A percentile compares a stretch with the other conserved stretches of the same genome.
Evolutionary conservation across 1,140 invertebrate genomes (phyloP).

Genomic region (Aphaenogaster floridana): DNA sequence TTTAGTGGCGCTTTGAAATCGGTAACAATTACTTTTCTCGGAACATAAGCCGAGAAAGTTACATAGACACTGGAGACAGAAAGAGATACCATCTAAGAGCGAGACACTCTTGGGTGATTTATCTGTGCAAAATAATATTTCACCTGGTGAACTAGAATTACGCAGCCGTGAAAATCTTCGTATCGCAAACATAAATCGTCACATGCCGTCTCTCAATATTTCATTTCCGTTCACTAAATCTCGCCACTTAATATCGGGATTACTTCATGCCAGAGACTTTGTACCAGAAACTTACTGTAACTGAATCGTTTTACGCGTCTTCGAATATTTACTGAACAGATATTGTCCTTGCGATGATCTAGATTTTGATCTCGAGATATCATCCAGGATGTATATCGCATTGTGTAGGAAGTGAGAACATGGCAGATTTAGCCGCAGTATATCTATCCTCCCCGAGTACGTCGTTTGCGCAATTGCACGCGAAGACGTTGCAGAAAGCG

Average conservation of each 20-base stretch:
- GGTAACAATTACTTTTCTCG: constrained; percentile 58
- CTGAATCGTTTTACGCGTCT: background rate
- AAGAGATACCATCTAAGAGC: background rate
- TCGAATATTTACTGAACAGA: background rate
- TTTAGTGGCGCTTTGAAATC: constrained; percentile 53
- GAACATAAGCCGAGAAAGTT: constrained; percentile 44
- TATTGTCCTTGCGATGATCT: constrained; percentile 1
- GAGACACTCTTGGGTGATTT: background rate
- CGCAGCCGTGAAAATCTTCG: background rate
- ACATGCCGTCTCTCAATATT: background rate
- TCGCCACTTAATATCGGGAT: background rate
- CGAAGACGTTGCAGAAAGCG: background rate
- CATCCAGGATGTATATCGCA: background rate
- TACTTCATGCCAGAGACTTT: background rate
- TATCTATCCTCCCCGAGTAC: background rate
- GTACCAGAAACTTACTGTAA: background rate
- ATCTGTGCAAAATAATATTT: constrained; percentile 31
- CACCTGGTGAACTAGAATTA: background rate
- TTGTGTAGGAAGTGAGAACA: background rate
- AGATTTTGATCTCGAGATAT: background rate
- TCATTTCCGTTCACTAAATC: constrained; percentile 7
- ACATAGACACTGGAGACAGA: constrained; percentile 2
- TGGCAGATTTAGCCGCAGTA: background rate
- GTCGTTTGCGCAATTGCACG: background rate
- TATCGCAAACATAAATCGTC: background rate